Conservation (phyloP, 2,113 vertebrate species). For the Picathartes gymnocephalus region DNA sequence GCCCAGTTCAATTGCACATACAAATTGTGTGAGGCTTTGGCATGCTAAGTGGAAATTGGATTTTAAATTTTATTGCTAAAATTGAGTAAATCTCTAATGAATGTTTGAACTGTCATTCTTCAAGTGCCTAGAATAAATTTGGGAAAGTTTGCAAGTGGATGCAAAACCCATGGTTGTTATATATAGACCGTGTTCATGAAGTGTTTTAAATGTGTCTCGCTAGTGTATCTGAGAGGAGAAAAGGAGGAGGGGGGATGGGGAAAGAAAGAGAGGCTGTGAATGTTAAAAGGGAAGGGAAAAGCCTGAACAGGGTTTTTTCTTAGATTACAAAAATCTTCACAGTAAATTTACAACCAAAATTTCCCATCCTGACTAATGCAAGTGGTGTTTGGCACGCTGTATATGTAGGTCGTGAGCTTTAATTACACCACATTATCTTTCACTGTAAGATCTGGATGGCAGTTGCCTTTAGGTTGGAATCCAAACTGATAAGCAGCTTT, state of each 20-base stretch:
- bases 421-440: slow-evolving; percentile 63
- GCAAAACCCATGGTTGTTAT: neutral
- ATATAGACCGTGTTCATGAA: neutral
- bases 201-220: neutral
- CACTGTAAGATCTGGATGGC: slow-evolving; percentile 65
- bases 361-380: neutral
- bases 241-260: rapidly evolving
- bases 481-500: slow-evolving; percentile 71
- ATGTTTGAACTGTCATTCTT: slow-evolving; percentile 23
- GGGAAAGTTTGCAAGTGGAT: neutral
- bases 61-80: slow-evolving; percentile 40
- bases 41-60: neutral
- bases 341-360: slow-evolving; percentile 43
- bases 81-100: neutral
- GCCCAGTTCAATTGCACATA: slow-evolving; percentile 3
- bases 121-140: slow-evolving; percentile 20
- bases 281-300: neutral
- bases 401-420: slow-evolving; percentile 34
- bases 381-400: neutral
- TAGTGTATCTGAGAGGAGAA: neutral
- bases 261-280: neutral
- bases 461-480: slow-evolving; percentile 65
- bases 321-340: slow-evolving; percentile 11
- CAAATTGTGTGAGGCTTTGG: neutral
- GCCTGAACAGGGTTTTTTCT: neutral